Evolutionary conservation across 1,140 invertebrate genomes (phyloP), one percentile per base, ranked within the genome.

Genomic region (Calycopis cecrops): DNA sequence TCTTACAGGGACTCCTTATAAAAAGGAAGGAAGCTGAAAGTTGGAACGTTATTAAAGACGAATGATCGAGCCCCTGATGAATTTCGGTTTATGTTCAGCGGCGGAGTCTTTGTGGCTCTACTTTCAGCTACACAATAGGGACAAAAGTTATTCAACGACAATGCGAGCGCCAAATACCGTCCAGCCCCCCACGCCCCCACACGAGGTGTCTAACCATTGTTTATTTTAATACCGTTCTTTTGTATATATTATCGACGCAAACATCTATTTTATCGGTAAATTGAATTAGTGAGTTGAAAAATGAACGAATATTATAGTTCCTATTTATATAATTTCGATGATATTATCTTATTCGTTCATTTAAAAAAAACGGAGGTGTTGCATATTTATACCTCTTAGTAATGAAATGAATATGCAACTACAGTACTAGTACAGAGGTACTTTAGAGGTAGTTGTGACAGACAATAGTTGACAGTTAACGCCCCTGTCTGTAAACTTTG

Each of bases 101-200:
- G 84, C 74, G 67, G 77, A 79, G 83, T 87, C 85, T 88, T 88
- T 88, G 87, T 85, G 84, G 79, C 70, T 81, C 75, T 44, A 53
- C 52, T 84, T 84, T 84, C 78, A 79, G 73, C 75, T 66, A 83
- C 78, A 84, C 87, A 88, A 88, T 88, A 85, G 85, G 85, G 82
- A 88, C 87, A 88, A 88, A 88, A 88, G 85, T 88, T 88, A 84
- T 86, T 83, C 85, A 79, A 82, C 87, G 81, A 88, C 87, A 88
- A 88, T 88, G 83, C 85, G 81, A 85, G 77, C 83, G 84, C 85
- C 87, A 87, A 88, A 88, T 88, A 88, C 84, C 87, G 82, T n/a
- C 60, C 74, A 73, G 65, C 47, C 75, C 76, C 71, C 72, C 62
- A 62, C 55, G 55, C 59, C 69, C 69, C 65, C 60, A 66, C 60